These are phyloP conservation scores for Xestia ashworthii DNA, from an alignment of 2,888 invertebrate genomes.

Conservation along the genomic window DNA sequence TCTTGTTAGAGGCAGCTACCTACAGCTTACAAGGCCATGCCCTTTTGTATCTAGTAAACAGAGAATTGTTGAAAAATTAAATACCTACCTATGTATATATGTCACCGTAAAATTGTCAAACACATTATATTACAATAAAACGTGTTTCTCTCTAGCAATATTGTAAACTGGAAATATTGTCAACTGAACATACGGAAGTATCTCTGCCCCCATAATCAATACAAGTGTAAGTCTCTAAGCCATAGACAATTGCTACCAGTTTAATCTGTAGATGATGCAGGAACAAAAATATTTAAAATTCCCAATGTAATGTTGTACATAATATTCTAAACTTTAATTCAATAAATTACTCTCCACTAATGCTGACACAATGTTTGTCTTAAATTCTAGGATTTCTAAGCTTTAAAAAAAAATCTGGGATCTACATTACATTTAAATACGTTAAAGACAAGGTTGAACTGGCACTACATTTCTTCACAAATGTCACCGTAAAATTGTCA, in stretches of 20 bases:
- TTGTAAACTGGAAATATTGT: too few relatives aligned
- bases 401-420: too few relatives aligned
- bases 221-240: neutral
- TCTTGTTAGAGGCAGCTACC: slow-evolving; percentile 15
- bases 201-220: too few relatives aligned
- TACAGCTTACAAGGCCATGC: slow-evolving; percentile 15
- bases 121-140: too few relatives aligned
- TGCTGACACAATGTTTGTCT: neutral
- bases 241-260: neutral
- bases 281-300: neutral
- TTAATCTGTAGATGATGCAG: neutral
- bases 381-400: neutral
- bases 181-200: too few relatives aligned
- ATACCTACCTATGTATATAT: neutral
- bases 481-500: too few relatives aligned
- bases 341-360: neutral
- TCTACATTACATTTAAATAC: neutral
- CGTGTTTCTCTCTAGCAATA: too few relatives aligned
- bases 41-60: neutral
- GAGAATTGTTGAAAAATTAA: neutral
- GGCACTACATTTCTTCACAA: neutral
- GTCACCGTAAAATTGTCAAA: too few relatives aligned
- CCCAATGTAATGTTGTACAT: neutral
- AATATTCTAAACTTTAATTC: neutral
- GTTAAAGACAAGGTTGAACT: neutral